These are phyloP conservation scores for Dioctria rufipes DNA, from an alignment of 2,888 invertebrate species.

Conservation along the genomic window DNA sequence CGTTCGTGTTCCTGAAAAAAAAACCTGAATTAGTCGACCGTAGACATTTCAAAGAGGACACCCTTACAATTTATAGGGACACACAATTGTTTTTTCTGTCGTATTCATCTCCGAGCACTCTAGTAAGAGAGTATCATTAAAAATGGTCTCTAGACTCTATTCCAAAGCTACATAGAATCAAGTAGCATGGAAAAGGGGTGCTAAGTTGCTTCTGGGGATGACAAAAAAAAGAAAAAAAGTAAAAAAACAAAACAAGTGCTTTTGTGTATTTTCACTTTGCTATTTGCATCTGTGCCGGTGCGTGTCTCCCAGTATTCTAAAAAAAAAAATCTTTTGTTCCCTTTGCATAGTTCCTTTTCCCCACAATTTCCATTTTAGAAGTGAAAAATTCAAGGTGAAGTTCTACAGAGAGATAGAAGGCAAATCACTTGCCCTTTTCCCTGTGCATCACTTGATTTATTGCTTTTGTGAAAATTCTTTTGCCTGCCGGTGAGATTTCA, in stretches of 20 bases:
- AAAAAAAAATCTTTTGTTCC: not conserved
- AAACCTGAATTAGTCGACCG: conserved; percentile 38
- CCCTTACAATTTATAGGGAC: conserved; percentile 27
- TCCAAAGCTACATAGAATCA: conserved; percentile 17
- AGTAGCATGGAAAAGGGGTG: conserved; percentile 31
- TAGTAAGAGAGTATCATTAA: conserved; percentile 16
- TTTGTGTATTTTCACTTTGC: conserved; percentile 39
- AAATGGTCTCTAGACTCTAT: conserved; percentile 43
- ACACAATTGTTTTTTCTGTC: conserved; percentile 11
- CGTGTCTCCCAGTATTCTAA: conserved; percentile 12
- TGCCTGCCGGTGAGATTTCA: too few relatives aligned
- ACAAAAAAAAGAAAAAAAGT: too few relatives aligned
- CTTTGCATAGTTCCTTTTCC: conserved; percentile 29
- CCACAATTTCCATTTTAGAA: conserved; percentile 35
- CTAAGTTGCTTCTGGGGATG: conserved; percentile 20
- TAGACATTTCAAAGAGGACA: conserved; percentile 5
- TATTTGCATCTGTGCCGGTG: conserved; percentile 27
- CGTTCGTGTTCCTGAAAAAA: not conserved
- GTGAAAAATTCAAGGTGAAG: conserved; percentile 36
- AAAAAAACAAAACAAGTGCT: not conserved
- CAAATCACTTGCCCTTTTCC: conserved; percentile 40
- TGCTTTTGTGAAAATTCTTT: not conserved
- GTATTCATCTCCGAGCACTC: not conserved
- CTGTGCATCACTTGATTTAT: conserved; percentile 17
- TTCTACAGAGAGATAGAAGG: not conserved